A percentile compares a stretch with the other conserved stretches of the same genome.
These are phyloP conservation scores for Pluvialis apricaria DNA, from an alignment of 2,113 vertebrate genomes.

Conservation along the genomic window DNA sequence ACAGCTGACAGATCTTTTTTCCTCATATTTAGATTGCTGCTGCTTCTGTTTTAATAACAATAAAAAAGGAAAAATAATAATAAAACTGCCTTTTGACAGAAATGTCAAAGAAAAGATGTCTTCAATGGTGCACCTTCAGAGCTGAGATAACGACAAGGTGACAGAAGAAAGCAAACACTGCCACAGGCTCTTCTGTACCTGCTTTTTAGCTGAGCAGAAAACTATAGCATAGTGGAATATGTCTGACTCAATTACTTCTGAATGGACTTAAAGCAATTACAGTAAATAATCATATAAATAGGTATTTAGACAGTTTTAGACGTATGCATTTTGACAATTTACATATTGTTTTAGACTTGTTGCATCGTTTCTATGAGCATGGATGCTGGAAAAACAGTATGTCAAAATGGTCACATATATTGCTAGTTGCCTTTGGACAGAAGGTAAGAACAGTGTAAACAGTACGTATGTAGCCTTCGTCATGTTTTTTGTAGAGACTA, in stretches of 20 bases:
- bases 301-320: neutral
- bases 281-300: neutral
- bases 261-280: neutral
- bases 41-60: neutral
- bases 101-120: neutral
- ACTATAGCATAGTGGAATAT: neutral
- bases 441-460: fast-evolving
- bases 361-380: neutral
- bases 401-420: neutral
- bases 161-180: neutral
- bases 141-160: neutral
- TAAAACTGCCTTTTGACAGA: neutral
- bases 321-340: neutral
- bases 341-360: neutral
- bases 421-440: neutral
- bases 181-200: neutral
- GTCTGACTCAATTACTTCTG: neutral
- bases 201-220: neutral
- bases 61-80: neutral
- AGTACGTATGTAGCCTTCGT: neutral
- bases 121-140: neutral
- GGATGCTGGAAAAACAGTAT: neutral
- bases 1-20: neutral
- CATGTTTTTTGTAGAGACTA: neutral
- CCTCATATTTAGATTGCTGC: neutral